Conservation (phyloP, 2,888 invertebrate species). For the Junonia oenone region DNA sequence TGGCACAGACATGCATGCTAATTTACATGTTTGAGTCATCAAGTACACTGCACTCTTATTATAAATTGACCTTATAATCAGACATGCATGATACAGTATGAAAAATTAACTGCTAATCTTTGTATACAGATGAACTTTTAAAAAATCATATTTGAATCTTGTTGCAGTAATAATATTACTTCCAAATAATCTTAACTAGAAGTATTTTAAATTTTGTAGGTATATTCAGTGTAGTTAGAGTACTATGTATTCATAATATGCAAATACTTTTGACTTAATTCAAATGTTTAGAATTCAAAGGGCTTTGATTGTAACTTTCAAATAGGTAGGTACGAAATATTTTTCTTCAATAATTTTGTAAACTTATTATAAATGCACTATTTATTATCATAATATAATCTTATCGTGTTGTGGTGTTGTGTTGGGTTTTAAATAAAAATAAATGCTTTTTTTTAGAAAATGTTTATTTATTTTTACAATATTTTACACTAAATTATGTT, state of each 20-base stretch:
- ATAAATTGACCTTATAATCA: constrained; percentile 13
- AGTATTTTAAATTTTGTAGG: too few relatives aligned
- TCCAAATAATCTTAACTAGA: too few relatives aligned
- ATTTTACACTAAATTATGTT: background rate
- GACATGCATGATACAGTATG: background rate
- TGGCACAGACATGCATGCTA: constrained; percentile 37
- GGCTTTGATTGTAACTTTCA: too few relatives aligned
- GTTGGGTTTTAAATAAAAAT: background rate
- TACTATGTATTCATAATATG: too few relatives aligned
- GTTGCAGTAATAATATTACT: too few relatives aligned
- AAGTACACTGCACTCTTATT: constrained; percentile 10
- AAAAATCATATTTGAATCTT: background rate
- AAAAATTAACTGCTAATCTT: background rate
- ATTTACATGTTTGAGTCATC: constrained; percentile 21
- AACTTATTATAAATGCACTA: too few relatives aligned
- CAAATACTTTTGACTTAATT: too few relatives aligned
- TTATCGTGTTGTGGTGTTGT: background rate
- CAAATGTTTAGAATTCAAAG: too few relatives aligned
- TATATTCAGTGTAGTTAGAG: too few relatives aligned
- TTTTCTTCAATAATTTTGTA: too few relatives aligned
- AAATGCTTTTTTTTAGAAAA: background rate
- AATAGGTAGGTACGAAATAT: too few relatives aligned
- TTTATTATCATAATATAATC: too few relatives aligned
- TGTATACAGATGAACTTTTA: background rate
- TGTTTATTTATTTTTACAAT: background rate